These are phyloP conservation scores for Holcopasites calliopsidis DNA, from an alignment of 1,140 invertebrate species.

Conservation along the genomic window DNA sequence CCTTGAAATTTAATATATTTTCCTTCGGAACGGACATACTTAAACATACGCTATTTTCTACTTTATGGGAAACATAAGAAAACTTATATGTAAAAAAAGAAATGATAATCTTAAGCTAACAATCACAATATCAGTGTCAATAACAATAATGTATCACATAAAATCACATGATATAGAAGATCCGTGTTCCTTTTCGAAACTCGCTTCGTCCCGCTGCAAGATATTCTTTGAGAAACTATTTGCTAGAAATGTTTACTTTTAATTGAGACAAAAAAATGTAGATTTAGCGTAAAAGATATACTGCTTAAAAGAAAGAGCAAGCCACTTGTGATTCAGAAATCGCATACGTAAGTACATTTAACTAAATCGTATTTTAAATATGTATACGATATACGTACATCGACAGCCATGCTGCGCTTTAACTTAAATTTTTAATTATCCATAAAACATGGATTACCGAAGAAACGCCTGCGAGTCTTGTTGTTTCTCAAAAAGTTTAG, in stretches of 20 bases:
- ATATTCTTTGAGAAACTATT: not conserved
- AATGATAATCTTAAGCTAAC: conserved; percentile 15
- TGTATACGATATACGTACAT: not conserved
- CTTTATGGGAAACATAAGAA: not conserved
- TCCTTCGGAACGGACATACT: not conserved
- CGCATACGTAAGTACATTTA: not conserved
- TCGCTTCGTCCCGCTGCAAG: not conserved
- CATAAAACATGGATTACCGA: not conserved
- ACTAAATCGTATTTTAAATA: not conserved
- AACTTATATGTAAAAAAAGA: not conserved
- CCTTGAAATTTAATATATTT: not conserved
- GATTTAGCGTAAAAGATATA: too few relatives aligned
- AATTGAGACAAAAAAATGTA: too few relatives aligned
- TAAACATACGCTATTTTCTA: not conserved
- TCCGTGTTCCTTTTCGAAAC: not conserved
- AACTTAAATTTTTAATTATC: not conserved
- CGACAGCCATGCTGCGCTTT: not conserved
- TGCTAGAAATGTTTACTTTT: too few relatives aligned
- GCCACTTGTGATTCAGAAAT: too few relatives aligned
- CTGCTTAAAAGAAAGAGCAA: too few relatives aligned
- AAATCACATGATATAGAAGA: conserved; percentile 40
- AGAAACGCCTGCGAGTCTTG: conserved; percentile 21
- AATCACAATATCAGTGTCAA: conserved; percentile 9
- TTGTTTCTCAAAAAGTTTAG: not conserved
- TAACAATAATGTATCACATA: conserved; percentile 48